phyloP scores from a whole-genome alignment of 2,797 vertebrate genomes.

The Microchirus variegatus region DNA sequence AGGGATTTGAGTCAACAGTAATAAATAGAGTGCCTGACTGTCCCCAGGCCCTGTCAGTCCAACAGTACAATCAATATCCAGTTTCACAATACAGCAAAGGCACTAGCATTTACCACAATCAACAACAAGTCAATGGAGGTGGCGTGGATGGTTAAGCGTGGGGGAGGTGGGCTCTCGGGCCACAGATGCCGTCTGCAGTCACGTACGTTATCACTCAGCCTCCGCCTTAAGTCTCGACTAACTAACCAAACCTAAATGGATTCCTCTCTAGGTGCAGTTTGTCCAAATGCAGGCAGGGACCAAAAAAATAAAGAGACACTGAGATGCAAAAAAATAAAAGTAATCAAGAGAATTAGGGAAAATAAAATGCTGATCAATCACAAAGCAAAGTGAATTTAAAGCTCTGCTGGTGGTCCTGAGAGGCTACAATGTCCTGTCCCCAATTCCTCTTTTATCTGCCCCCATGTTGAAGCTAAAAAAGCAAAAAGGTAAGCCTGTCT shows the following conservation, averaged over 20 bases:
- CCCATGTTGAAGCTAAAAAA: too few relatives aligned
- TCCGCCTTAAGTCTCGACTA: too few relatives aligned
- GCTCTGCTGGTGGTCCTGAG: too few relatives aligned
- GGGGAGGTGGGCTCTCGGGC: not conserved
- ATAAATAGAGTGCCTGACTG: constrained; percentile 82
- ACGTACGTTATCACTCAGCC: not conserved
- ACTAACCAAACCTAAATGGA: not conserved
- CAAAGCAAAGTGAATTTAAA: too few relatives aligned
- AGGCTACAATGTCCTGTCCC: too few relatives aligned
- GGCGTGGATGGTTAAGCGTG: constrained; percentile 6
- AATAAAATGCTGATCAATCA: constrained; percentile 8
- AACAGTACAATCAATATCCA: constrained; percentile 85
- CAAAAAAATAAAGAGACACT: not conserved
- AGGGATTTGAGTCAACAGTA: constrained; percentile 85
- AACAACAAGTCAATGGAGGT: constrained; percentile 69
- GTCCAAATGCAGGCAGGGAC: not conserved
- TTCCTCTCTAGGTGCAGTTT: too few relatives aligned
- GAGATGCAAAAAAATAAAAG: not conserved
- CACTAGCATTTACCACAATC: constrained; percentile 84
- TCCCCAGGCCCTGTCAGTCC: constrained; percentile 76
- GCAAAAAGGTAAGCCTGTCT: too few relatives aligned
- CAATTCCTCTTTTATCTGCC: too few relatives aligned
- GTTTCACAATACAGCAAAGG: constrained; percentile 85
- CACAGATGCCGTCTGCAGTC: not conserved
- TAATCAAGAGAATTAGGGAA: not conserved